Evolutionary conservation across 2,113 vertebrate genomes (phyloP).

Genomic region (Rhynchomys soricoides): DNA sequence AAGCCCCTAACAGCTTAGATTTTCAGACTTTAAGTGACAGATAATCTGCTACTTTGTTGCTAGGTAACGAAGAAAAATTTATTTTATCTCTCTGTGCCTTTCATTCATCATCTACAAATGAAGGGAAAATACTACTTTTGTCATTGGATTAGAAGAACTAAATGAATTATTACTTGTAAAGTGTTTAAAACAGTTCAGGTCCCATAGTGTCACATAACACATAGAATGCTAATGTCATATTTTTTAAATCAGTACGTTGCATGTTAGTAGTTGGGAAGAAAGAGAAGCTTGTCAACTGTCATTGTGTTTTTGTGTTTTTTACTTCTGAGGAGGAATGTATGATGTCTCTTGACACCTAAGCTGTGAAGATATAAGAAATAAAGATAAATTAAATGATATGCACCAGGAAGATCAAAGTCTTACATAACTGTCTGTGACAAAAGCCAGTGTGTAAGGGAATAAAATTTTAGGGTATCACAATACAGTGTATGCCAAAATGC

Average conservation of each 20-base stretch:
- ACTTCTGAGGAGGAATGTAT: neutral
- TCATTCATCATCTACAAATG: neutral
- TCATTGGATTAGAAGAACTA: neutral
- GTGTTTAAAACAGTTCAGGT: neutral
- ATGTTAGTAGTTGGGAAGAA: slow-evolving; percentile 1
- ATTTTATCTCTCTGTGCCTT: neutral
- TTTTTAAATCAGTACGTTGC: neutral
- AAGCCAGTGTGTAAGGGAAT: neutral
- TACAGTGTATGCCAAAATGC: neutral
- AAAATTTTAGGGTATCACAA: neutral
- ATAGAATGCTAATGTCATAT: neutral
- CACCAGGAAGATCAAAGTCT: neutral
- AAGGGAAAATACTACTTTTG: neutral
- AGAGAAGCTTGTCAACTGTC: neutral
- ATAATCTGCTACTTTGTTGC: neutral
- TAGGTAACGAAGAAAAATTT: neutral
- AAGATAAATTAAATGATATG: slow-evolving; percentile 36
- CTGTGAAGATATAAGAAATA: slow-evolving; percentile 10
- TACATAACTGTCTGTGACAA: neutral
- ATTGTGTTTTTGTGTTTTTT: slow-evolving; percentile 1
- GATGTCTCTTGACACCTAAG: neutral
- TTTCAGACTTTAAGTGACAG: neutral
- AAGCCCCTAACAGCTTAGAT: too few relatives aligned
- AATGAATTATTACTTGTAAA: neutral
- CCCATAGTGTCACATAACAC: neutral